Conservation (phyloP, 1,140 invertebrate species). For the Berghia stephanieae region DNA sequence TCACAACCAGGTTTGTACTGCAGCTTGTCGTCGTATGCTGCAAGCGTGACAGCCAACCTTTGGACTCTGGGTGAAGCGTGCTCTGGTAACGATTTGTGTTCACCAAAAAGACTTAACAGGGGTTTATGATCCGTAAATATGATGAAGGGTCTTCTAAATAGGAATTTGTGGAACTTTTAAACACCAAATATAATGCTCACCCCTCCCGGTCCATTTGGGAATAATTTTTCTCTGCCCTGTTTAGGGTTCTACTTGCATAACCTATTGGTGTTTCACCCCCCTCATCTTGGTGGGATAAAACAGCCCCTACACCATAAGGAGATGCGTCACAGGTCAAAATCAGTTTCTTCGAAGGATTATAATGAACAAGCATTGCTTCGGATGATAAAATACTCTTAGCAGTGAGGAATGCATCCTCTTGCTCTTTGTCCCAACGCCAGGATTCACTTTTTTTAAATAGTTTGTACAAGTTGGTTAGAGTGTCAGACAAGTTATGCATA, state of each 20-base stretch:
- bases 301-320: constrained; percentile 66
- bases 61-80: too few species aligned
- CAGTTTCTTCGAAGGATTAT: neutral
- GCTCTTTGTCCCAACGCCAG: constrained; percentile 12
- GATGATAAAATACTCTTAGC: neutral
- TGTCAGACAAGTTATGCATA: constrained; percentile 28
- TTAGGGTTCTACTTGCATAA: constrained; percentile 66
- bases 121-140: too few species aligned
- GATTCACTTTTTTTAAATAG: constrained; percentile 6
- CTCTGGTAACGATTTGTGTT: too few species aligned
- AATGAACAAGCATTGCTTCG: constrained; percentile 17
- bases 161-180: too few species aligned
- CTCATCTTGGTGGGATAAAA: constrained; percentile 65
- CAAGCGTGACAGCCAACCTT: too few species aligned
- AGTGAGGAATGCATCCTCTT: neutral
- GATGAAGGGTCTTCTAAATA: too few species aligned
- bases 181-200: too few species aligned
- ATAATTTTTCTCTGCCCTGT: constrained; percentile 67
- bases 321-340: constrained; percentile 68
- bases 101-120: too few species aligned
- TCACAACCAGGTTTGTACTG: too few species aligned
- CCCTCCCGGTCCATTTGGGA: too few species aligned
- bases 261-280: constrained; percentile 62
- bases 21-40: too few species aligned
- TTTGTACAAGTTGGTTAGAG: constrained; percentile 13